Conservation (phyloP, 2,113 vertebrate genomes). For the Hiodon tergisus region DNA sequence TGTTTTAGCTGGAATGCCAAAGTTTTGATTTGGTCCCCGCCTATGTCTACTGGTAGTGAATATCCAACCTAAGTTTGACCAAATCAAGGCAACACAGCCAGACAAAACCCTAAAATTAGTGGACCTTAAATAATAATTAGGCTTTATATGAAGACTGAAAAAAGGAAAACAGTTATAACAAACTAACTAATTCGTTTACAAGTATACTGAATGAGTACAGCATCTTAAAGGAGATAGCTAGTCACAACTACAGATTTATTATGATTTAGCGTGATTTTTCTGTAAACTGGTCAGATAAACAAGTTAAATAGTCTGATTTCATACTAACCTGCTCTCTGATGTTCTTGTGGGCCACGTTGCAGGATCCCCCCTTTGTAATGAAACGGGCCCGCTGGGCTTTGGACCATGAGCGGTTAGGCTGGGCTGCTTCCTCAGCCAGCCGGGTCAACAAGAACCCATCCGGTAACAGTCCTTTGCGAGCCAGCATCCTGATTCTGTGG, state of each 20-base stretch:
- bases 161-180: too few relatives aligned
- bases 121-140: too few relatives aligned
- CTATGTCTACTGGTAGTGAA: too few relatives aligned
- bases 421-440: conserved; percentile 62
- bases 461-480: conserved; percentile 67
- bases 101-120: too few relatives aligned
- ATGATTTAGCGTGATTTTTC: background rate
- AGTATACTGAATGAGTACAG: background rate
- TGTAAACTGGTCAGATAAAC: background rate
- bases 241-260: background rate
- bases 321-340: conserved; percentile 68
- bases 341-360: conserved; percentile 79
- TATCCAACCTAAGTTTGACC: too few relatives aligned
- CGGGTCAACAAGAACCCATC: conserved; percentile 71
- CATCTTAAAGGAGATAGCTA: background rate
- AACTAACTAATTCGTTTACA: too few relatives aligned
- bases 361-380: conserved; percentile 70
- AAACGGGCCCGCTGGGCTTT: conserved; percentile 62
- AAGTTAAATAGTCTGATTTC: background rate
- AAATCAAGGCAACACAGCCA: too few relatives aligned
- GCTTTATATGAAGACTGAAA: too few relatives aligned
- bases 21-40: too few relatives aligned
- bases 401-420: conserved; percentile 47
- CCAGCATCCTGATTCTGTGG: conserved; percentile 55
- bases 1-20: too few relatives aligned